phyloP scores from a whole-genome alignment of 2,888 invertebrate genomes.

The Clivina fossor region DNA sequence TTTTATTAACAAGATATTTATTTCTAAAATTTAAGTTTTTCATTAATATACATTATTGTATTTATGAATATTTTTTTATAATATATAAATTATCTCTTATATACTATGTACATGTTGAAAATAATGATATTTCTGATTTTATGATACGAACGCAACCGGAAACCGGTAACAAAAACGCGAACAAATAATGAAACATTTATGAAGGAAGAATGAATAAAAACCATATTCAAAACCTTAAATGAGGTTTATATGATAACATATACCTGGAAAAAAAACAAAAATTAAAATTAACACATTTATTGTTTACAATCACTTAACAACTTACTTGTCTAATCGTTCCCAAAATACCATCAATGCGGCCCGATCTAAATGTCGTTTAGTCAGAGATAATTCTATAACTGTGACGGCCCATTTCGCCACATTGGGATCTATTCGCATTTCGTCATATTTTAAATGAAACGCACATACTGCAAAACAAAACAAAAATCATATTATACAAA shows the following conservation, averaged over 20 bases:
- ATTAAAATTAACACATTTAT: constrained; percentile 26
- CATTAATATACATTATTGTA: too few species aligned
- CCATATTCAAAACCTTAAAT: constrained; percentile 68
- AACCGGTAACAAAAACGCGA: too few species aligned
- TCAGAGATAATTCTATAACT: constrained; percentile 86
- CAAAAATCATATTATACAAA: too few species aligned
- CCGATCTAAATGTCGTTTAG: constrained; percentile 94
- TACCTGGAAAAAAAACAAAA: constrained; percentile 65
- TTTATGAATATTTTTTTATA: too few species aligned
- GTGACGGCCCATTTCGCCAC: constrained; percentile 97
- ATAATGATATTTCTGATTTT: too few species aligned
- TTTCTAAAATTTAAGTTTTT: too few species aligned
- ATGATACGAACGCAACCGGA: too few species aligned
- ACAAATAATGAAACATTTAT: too few species aligned
- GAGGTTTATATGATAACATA: constrained; percentile 86
- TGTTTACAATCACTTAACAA: constrained; percentile 36
- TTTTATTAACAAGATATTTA: too few species aligned
- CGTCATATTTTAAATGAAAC: constrained; percentile 95
- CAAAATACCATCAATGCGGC: constrained; percentile 95
- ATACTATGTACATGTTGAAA: constrained; percentile 5
- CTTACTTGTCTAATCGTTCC: constrained; percentile 93
- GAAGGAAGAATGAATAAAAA: too few species aligned
- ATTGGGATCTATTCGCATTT: constrained; percentile 92
- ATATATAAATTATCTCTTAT: constrained; percentile 1
- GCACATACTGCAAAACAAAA: constrained; percentile 79